Percentiles rank a stretch among this genome's conserved stretches.
Evolutionary conservation across 2,113 vertebrate genomes (phyloP).

Genomic region (Ivindomyrus marchei): DNA sequence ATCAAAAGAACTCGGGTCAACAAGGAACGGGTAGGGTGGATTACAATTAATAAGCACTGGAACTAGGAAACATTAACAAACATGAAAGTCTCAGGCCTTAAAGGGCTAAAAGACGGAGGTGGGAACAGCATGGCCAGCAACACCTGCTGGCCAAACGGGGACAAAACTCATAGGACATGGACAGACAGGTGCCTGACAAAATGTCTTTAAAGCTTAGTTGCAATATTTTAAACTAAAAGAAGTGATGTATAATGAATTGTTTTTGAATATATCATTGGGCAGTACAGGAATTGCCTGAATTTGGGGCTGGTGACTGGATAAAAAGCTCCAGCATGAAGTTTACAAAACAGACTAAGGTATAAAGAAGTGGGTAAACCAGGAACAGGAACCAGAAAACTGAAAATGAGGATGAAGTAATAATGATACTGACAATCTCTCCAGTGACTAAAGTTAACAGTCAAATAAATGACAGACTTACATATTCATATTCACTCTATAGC

Average conservation of each 20-base stretch:
- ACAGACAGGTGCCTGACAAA: too few species aligned
- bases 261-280: neutral
- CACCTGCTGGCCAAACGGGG: too few species aligned
- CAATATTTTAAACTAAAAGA: neutral
- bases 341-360: neutral
- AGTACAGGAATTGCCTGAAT: neutral
- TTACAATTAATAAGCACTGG: too few species aligned
- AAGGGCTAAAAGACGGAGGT: too few species aligned
- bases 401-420: neutral
- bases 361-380: neutral
- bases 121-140: too few species aligned
- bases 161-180: too few species aligned
- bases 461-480: neutral
- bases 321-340: neutral
- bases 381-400: neutral
- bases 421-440: neutral
- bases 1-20: too few species aligned
- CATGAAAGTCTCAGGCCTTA: too few species aligned
- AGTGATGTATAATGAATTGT: neutral
- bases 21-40: too few species aligned
- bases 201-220: too few species aligned
- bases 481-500: neutral
- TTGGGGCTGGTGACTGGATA: neutral
- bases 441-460: neutral
- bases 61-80: too few species aligned